phyloP scores from a whole-genome alignment of 2,797 vertebrate species.

The Poliocrania exsul region DNA sequence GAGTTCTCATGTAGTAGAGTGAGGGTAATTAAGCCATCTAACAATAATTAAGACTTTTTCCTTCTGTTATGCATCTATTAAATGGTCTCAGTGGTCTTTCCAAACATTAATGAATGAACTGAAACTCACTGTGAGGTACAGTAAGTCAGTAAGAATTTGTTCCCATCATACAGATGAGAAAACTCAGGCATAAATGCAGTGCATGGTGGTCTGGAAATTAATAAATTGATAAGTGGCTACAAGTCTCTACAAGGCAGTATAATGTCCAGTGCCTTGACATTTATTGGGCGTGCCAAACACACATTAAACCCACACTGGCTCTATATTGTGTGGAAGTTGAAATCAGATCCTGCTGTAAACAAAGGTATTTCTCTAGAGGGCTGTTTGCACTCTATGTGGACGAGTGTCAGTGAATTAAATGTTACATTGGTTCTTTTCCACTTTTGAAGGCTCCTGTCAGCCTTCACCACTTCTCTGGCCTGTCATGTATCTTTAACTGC shows the following conservation, averaged over 20 bases:
- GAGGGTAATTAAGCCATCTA: conserved; percentile 15
- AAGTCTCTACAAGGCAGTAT: background rate
- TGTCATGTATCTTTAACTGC: background rate
- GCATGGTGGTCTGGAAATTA: conserved; percentile 1
- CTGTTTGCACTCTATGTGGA: background rate
- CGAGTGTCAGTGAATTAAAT: background rate
- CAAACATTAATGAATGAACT: conserved; percentile 3
- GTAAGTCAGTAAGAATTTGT: background rate
- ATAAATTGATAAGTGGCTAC: background rate
- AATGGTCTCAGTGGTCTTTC: background rate
- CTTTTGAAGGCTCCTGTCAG: background rate
- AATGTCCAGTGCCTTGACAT: background rate
- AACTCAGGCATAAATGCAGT: background rate
- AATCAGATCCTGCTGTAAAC: conserved; percentile 13
- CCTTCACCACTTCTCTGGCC: background rate
- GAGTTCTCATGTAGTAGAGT: background rate
- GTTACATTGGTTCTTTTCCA: background rate
- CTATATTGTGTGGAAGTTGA: background rate
- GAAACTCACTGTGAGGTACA: background rate
- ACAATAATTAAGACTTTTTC: background rate
- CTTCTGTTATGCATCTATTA: background rate
- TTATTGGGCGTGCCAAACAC: background rate
- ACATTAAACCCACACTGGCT: background rate
- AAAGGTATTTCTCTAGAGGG: background rate
- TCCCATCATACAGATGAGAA: background rate